Conservation (phyloP, 2,113 vertebrate genomes). For the Tragulus kanchil region DNA sequence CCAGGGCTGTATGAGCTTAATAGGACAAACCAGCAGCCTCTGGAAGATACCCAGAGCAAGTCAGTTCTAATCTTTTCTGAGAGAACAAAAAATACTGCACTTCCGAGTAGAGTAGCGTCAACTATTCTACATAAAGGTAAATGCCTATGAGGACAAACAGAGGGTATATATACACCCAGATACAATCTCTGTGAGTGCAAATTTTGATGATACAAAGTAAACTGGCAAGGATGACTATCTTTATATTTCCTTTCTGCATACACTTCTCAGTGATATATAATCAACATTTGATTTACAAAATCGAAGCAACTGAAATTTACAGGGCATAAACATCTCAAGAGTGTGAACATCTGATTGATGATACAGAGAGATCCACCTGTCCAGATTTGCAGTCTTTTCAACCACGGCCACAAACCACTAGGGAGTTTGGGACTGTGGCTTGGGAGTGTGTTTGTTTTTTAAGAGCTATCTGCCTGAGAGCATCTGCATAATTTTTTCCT, state of each 20-base stretch:
- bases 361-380: constrained; percentile 16
- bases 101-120: neutral
- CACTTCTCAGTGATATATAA: neutral
- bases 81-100: neutral
- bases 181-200: neutral
- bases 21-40: neutral
- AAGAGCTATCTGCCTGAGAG: neutral
- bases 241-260: neutral
- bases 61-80: neutral
- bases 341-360: constrained; percentile 53
- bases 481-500: neutral
- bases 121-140: constrained; percentile 14
- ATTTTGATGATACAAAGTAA: constrained; percentile 74
- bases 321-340: constrained; percentile 50
- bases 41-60: neutral
- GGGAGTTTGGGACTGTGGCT: neutral
- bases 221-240: constrained; percentile 25
- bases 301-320: constrained; percentile 51
- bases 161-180: neutral
- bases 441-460: neutral
- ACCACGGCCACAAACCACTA: neutral
- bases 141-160: neutral
- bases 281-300: constrained; percentile 73
- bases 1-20: neutral
- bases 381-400: neutral